Percentiles rank a stretch among this genome's conserved stretches.
These are phyloP conservation scores for Ceryle rudis DNA, from an alignment of 2,797 vertebrate species.

Conservation along the genomic window DNA sequence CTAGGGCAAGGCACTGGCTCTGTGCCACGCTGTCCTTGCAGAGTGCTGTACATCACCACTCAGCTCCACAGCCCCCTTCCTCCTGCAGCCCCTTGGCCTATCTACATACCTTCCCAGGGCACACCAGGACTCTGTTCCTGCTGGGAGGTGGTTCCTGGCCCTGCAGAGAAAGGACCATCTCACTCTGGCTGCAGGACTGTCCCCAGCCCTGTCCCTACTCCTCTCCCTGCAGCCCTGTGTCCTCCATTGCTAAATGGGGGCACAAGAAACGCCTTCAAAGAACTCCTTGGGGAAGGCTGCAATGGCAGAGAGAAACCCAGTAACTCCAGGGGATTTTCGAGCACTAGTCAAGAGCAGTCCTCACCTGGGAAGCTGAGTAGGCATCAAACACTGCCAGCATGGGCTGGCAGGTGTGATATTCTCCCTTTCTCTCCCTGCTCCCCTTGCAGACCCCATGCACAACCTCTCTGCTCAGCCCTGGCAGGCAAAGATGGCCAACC, in stretches of 20 bases:
- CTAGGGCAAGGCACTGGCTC: not conserved
- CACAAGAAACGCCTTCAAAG: not conserved
- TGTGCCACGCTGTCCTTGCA: not conserved
- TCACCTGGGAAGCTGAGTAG: not conserved
- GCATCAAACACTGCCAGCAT: not conserved
- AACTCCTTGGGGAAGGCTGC: not conserved
- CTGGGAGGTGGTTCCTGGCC: not conserved
- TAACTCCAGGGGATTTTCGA: not conserved
- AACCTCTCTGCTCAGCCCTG: constrained; percentile 74
- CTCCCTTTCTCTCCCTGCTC: not conserved
- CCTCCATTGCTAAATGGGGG: not conserved
- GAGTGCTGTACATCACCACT: not conserved
- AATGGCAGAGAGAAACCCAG: not conserved
- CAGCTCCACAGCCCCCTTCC: not conserved
- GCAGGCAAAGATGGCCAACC: constrained; percentile 78
- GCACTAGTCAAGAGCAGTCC: not conserved
- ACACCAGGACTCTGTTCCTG: fast-evolving
- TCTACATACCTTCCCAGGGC: not conserved
- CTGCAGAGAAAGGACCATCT: not conserved
- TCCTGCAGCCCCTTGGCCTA: not conserved
- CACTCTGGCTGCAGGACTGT: not conserved
- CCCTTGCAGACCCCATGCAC: constrained; percentile 63
- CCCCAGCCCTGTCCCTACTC: not conserved
- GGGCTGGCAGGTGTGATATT: not conserved
- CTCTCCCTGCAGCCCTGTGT: not conserved